Evolutionary conservation across 2,797 vertebrate species (phyloP).

Genomic region (Brachyalestes nurse): DNA sequence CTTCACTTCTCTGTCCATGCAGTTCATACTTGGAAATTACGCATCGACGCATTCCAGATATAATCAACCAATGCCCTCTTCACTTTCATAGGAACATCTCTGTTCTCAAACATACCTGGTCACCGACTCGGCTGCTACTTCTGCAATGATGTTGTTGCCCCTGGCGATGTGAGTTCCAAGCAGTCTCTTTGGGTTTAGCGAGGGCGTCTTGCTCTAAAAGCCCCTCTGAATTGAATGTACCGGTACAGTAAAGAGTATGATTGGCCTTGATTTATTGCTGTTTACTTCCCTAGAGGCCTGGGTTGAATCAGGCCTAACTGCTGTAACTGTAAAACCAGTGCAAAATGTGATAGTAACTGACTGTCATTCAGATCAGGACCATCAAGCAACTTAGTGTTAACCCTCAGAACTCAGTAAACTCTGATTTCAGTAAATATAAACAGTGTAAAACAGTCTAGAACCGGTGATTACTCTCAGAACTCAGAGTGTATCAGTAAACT

Average conservation of each 20-base stretch:
- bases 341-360: too few relatives aligned
- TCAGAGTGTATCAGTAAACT: too few relatives aligned
- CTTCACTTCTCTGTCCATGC: too few relatives aligned
- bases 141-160: constrained; percentile 98
- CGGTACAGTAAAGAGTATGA: not conserved
- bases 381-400: too few relatives aligned
- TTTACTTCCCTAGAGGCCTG: not conserved
- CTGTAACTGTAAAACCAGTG: not conserved
- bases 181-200: not conserved
- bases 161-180: constrained; percentile 89
- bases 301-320: not conserved
- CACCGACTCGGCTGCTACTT: constrained; percentile 98
- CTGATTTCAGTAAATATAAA: too few relatives aligned
- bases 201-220: not conserved
- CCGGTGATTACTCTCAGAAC: too few relatives aligned
- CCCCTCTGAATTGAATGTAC: not conserved
- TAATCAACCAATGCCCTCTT: not conserved
- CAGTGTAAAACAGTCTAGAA: too few relatives aligned
- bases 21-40: too few relatives aligned
- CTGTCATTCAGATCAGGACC: too few relatives aligned
- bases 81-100: constrained; percentile 82
- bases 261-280: constrained; percentile 4
- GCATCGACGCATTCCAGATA: too few relatives aligned
- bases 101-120: constrained; percentile 98
- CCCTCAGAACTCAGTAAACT: too few relatives aligned